These are phyloP conservation scores for Chitala chitala DNA, from an alignment of 2,113 vertebrate genomes.

Conservation along the genomic window DNA sequence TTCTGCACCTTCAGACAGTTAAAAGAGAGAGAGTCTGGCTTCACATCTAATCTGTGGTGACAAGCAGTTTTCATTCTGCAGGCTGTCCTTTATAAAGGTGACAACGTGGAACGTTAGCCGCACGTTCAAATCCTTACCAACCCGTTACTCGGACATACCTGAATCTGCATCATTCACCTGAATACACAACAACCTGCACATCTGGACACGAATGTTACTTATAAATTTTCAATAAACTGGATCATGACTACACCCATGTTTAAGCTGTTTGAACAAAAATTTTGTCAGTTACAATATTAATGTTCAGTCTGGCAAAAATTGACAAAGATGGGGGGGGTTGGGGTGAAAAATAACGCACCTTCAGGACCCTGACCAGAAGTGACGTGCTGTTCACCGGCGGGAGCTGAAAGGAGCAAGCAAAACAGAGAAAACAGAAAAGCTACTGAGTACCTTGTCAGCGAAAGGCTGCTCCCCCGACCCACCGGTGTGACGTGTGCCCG, in stretches of 20 bases:
- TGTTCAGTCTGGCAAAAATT: too few relatives aligned
- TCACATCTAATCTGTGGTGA: background rate
- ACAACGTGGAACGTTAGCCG: background rate
- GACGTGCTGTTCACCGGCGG: slow-evolving; percentile 68
- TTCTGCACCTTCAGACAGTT: slow-evolving; percentile 59
- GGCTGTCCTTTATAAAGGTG: background rate
- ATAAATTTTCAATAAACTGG: too few relatives aligned
- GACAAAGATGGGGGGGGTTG: too few relatives aligned
- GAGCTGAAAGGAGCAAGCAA: slow-evolving; percentile 66
- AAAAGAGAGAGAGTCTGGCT: background rate
- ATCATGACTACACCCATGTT: background rate
- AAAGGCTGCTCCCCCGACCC: background rate
- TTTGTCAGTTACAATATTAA: background rate
- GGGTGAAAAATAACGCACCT: slow-evolving; percentile 51
- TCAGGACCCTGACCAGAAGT: slow-evolving; percentile 72
- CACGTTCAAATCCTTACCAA: background rate
- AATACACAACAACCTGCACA: background rate
- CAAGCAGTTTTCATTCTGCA: background rate
- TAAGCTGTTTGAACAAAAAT: background rate
- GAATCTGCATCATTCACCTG: background rate
- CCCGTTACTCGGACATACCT: background rate
- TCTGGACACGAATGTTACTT: background rate
- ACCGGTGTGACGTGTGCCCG: background rate
- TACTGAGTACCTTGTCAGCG: slow-evolving; percentile 55
- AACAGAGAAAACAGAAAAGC: slow-evolving; percentile 58